Percentiles rank a stretch among this genome's conserved stretches.
Evolutionary conservation across 1,140 invertebrate species (phyloP).

Genomic region (Protaetia brevitarsis): DNA sequence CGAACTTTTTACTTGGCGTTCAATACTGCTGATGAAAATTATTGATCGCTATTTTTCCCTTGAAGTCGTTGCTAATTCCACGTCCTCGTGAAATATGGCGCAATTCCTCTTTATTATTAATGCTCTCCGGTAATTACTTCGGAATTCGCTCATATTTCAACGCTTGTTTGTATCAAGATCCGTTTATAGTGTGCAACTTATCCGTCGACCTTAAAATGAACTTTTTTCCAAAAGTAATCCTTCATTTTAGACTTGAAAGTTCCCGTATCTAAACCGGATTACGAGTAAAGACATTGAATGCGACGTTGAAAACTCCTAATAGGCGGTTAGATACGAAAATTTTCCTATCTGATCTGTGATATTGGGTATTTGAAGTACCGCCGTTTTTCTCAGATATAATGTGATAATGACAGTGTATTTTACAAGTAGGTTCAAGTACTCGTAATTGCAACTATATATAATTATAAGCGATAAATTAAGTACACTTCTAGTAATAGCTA

Average conservation of each 20-base stretch:
- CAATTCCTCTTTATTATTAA: not conserved
- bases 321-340: not conserved
- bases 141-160: not conserved
- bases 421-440: not conserved
- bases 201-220: too few relatives aligned
- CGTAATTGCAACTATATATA: not conserved
- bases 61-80: not conserved
- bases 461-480: not conserved
- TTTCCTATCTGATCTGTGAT: not conserved
- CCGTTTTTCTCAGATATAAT: not conserved
- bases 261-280: too few relatives aligned
- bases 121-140: not conserved
- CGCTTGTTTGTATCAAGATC: too few relatives aligned
- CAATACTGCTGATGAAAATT: not conserved
- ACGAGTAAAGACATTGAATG: too few relatives aligned
- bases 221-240: too few relatives aligned
- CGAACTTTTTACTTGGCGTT: not conserved
- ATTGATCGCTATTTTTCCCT: not conserved
- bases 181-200: too few relatives aligned
- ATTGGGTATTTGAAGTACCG: not conserved
- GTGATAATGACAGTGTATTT: constrained; percentile 2
- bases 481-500: not conserved
- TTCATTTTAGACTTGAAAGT: too few relatives aligned
- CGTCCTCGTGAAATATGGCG: not conserved
- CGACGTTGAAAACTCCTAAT: too few relatives aligned